Conservation (phyloP, 2,888 invertebrate species). For the Mythimna vitellina region DNA sequence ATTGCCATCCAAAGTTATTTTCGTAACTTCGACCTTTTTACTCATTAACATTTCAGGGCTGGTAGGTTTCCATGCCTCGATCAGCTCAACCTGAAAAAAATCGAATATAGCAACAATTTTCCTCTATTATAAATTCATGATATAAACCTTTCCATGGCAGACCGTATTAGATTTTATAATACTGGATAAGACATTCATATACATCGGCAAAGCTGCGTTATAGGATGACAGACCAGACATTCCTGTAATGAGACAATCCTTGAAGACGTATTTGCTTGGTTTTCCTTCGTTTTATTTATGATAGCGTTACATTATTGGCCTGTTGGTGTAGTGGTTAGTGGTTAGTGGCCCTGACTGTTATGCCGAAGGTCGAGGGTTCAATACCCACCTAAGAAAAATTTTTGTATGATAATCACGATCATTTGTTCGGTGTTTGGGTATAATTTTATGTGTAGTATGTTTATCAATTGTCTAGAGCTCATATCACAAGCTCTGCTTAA, state of each 20-base stretch:
- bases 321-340: too few species aligned
- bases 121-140: conserved; percentile 45
- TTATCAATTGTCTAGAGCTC: too few species aligned
- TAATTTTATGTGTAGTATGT: too few species aligned
- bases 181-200: conserved; percentile 15
- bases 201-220: background rate
- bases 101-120: conserved; percentile 32
- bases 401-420: too few species aligned
- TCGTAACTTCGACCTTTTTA: conserved; percentile 14
- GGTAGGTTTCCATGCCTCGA: conserved; percentile 8
- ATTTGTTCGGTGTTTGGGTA: too few species aligned
- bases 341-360: too few species aligned
- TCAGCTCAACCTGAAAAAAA: conserved; percentile 1
- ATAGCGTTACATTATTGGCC: background rate
- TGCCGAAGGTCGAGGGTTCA: too few species aligned
- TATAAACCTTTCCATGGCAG: conserved; percentile 18
- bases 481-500: too few species aligned
- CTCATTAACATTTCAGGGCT: conserved; percentile 28
- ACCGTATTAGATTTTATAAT: conserved; percentile 31
- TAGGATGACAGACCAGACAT: background rate
- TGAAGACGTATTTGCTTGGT: background rate
- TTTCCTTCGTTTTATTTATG: background rate
- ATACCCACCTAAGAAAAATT: too few species aligned
- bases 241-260: background rate
- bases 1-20: conserved; percentile 19